Evolutionary conservation across 2,113 vertebrate genomes (phyloP).

Genomic region (Sinocyclocheilus anshuiensis): DNA sequence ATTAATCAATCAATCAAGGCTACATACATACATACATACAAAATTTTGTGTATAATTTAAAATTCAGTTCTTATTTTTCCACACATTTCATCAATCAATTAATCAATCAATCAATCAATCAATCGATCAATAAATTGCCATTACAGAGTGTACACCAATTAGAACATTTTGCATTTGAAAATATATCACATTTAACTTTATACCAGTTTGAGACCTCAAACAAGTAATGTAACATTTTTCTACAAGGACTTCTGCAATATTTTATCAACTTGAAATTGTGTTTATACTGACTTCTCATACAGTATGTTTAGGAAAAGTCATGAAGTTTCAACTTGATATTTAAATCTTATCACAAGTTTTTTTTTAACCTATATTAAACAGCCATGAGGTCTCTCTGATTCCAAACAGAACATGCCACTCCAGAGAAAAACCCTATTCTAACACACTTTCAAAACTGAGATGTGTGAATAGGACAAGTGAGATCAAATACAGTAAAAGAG

Average conservation of each 20-base stretch:
- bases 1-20: no score
- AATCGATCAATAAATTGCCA: no score
- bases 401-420: neutral
- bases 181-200: neutral
- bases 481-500: constrained; percentile 80
- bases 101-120: no score
- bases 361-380: neutral
- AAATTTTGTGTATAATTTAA: no score
- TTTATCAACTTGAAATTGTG: neutral
- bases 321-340: neutral
- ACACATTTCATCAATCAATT: no score
- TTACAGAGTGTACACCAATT: no score
- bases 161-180: neutral
- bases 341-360: neutral
- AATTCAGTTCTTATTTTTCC: no score
- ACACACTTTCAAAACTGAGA: neutral
- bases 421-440: neutral
- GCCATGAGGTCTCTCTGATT: neutral
- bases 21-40: no score
- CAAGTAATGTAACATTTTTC: no score
- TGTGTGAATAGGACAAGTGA: neutral
- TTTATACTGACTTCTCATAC: neutral
- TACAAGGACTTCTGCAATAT: neutral
- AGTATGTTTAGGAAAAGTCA: neutral
- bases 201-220: neutral